Percentiles rank a stretch among this genome's conserved stretches.
These are phyloP conservation scores for Amiota communis DNA, from an alignment of 2,888 invertebrate species.

Conservation along the genomic window DNA sequence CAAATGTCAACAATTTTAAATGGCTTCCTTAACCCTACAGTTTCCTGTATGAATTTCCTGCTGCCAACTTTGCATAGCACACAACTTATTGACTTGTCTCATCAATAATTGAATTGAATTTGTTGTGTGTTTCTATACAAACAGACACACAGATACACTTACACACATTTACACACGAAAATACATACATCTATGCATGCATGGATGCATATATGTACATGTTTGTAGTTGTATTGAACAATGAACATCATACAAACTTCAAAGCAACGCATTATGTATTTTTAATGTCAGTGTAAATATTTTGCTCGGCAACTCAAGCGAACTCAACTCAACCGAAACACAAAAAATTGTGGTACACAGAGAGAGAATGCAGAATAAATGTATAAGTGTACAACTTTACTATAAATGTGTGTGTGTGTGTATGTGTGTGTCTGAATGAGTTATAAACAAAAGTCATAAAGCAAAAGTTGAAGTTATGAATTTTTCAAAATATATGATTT, in stretches of 20 bases:
- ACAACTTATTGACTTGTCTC: conserved; percentile 29
- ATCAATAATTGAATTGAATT: conserved; percentile 38
- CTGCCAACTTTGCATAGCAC: neutral
- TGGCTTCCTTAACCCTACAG: no score
- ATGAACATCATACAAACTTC: neutral
- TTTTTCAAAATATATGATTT: conserved; percentile 63
- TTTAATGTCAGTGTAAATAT: conserved; percentile 17
- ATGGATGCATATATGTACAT: neutral
- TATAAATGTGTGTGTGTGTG: conserved; percentile 20
- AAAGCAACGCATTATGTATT: conserved; percentile 19
- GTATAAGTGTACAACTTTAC: neutral
- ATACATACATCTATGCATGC: neutral
- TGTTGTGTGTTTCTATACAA: neutral
- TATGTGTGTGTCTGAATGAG: conserved; percentile 5
- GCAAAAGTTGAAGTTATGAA: conserved; percentile 64
- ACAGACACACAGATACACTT: neutral
- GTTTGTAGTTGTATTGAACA: no score
- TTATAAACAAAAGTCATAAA: conserved; percentile 57
- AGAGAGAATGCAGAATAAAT: neutral
- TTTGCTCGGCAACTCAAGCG: neutral
- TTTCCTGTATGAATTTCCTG: no score
- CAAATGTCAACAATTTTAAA: no score
- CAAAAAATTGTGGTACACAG: conserved; percentile 39
- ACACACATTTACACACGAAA: neutral
- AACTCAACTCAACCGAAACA: conserved; percentile 36